Evolutionary conservation across 2,888 invertebrate species (phyloP).

Genomic region (Aleiodes leptofemur): DNA sequence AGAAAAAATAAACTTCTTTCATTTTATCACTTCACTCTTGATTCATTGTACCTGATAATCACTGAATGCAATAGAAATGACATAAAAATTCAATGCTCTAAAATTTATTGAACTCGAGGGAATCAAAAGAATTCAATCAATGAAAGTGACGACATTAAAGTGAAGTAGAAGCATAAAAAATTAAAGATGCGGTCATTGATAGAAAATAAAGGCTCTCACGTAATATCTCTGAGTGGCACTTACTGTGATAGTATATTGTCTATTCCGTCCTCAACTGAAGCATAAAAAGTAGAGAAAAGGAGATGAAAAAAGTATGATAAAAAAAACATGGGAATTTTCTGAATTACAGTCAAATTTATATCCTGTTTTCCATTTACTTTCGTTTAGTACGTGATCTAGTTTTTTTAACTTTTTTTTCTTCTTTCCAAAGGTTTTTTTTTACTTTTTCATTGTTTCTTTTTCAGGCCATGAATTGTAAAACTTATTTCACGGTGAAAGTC

Average conservation of each 20-base stretch:
- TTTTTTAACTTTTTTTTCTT: conserved; percentile 39
- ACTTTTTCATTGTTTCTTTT: conserved; percentile 21
- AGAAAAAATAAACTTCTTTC: no score
- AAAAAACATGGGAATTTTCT: not conserved
- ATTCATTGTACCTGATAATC: no score
- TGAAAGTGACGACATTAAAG: not conserved
- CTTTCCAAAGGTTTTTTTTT: no score
- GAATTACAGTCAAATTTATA: conserved; percentile 31
- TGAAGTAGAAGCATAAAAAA: not conserved
- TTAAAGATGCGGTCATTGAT: conserved; percentile 5
- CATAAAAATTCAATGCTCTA: no score
- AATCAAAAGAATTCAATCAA: conserved; percentile 4
- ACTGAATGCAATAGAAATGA: no score
- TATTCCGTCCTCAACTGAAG: conserved; percentile 60
- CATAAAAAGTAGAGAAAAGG: conserved; percentile 28
- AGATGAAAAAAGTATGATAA: not conserved
- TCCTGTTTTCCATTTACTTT: conserved; percentile 57
- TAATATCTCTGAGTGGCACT: conserved; percentile 53
- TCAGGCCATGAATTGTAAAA: conserved; percentile 41
- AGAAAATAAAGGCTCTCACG: conserved; percentile 10
- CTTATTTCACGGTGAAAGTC: conserved; percentile 59
- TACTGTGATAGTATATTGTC: conserved; percentile 67
- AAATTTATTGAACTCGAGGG: no score
- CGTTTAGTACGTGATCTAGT: conserved; percentile 55
- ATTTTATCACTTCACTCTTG: no score